phyloP scores from a whole-genome alignment of 2,113 vertebrate genomes.

The Actinemys pallida region DNA sequence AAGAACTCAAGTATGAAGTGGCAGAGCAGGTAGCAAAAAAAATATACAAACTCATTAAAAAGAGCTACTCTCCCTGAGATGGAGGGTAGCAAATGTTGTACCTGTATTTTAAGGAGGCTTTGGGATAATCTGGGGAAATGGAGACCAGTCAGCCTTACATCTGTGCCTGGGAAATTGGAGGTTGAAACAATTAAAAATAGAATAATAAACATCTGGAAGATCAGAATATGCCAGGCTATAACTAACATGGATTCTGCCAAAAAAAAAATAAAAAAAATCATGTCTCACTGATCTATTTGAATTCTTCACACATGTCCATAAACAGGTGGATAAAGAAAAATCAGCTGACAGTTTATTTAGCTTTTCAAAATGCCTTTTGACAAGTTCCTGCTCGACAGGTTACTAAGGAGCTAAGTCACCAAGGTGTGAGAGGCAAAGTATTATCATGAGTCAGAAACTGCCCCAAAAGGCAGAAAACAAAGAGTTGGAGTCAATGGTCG shows the following conservation, averaged over 20 bases:
- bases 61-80: not conserved
- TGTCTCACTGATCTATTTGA: conserved; percentile 6
- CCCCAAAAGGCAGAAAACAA: not conserved
- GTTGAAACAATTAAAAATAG: not conserved
- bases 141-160: not conserved
- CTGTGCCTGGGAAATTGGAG: not conserved
- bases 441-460: conserved; percentile 51
- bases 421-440: conserved; percentile 44
- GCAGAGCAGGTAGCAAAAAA: no score
- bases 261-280: not conserved
- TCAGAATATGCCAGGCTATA: rapidly evolving
- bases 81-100: not conserved
- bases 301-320: conserved; percentile 46
- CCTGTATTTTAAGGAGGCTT: not conserved
- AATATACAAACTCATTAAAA: no score
- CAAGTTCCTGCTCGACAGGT: conserved; percentile 56
- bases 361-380: conserved; percentile 68
- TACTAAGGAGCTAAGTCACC: conserved; percentile 72
- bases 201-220: not conserved
- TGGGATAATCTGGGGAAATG: not conserved
- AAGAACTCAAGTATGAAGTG: no score
- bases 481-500: not conserved
- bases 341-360: conserved; percentile 56
- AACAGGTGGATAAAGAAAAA: conserved; percentile 56
- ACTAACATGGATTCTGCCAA: not conserved